A percentile compares a stretch with the other conserved stretches of the same genome.
Conservation (phyloP, 1,140 invertebrate species). For the Drosophila nasuta region DNA sequence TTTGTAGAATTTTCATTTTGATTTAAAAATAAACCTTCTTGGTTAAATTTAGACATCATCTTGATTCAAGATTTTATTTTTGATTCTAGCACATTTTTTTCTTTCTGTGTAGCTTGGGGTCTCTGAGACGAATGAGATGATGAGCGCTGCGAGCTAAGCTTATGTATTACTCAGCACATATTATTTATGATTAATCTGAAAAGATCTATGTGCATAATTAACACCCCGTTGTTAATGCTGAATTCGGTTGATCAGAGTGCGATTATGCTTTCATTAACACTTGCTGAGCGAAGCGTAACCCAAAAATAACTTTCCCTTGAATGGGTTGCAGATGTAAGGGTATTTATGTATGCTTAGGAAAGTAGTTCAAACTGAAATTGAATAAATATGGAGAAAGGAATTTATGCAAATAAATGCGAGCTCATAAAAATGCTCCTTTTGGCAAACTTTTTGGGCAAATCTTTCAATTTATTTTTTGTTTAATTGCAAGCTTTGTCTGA, state of each 20-base stretch:
- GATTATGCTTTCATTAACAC: conserved; percentile 37
- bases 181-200: conserved; percentile 22
- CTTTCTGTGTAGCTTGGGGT: not conserved
- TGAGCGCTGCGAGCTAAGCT: not conserved
- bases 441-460: not conserved
- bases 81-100: no score
- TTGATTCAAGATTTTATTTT: no score
- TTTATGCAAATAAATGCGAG: no score
- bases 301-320: conserved; percentile 21
- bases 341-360: not conserved
- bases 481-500: not conserved
- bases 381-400: not conserved
- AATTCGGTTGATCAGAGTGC: conserved; percentile 17
- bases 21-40: no score
- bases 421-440: no score
- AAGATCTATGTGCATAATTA: conserved; percentile 33
- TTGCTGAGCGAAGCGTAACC: not conserved
- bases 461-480: not conserved
- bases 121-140: not conserved
- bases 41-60: no score
- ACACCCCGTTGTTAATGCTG: conserved; percentile 37
- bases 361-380: not conserved
- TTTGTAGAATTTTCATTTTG: no score
- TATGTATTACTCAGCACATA: conserved; percentile 1
- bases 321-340: not conserved